Percentiles rank a stretch among this genome's conserved stretches.
Conservation (phyloP, 2,888 invertebrate genomes). For the Orthonychiurus folsomi region DNA sequence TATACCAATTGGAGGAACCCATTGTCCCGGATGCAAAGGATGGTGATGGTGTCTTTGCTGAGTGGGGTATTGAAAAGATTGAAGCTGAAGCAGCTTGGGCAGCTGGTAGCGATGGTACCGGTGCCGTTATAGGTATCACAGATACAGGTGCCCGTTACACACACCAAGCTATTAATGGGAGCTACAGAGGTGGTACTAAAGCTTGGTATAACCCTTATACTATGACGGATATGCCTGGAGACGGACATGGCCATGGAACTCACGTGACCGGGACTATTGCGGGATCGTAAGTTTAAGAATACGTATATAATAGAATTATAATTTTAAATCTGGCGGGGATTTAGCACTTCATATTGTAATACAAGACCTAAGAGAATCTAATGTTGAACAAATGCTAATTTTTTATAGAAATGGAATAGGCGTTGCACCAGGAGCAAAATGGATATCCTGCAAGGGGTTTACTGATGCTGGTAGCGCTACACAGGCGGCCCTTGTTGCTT, state of each 20-base stretch:
- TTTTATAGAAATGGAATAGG: too few species aligned
- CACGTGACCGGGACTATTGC: background rate
- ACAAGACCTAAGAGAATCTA: too few species aligned
- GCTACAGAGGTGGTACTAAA: background rate
- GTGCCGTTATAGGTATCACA: background rate
- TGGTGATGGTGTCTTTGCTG: background rate
- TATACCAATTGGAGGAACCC: background rate
- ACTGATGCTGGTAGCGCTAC: too few species aligned
- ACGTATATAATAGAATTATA: too few species aligned
- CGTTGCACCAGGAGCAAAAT: too few species aligned
- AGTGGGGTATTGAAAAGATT: slow-evolving; percentile 8
- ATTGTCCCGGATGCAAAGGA: background rate
- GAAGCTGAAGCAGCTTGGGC: background rate
- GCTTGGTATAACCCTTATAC: slow-evolving; percentile 8
- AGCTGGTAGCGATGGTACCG: background rate
- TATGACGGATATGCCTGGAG: background rate
- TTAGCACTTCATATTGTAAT: too few species aligned
- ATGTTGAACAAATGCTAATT: too few species aligned
- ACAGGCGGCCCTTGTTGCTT: too few species aligned
- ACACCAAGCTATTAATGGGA: slow-evolving; percentile 1
- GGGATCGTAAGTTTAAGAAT: slow-evolving; percentile 1
- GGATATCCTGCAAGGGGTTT: too few species aligned
- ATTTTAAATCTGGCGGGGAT: too few species aligned
- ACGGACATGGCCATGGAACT: slow-evolving; percentile 9
- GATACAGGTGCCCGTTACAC: slow-evolving; percentile 8